Percentiles rank a stretch among this genome's conserved stretches.
Conservation (phyloP, 2,113 vertebrate genomes). For the Falco punctatus region DNA sequence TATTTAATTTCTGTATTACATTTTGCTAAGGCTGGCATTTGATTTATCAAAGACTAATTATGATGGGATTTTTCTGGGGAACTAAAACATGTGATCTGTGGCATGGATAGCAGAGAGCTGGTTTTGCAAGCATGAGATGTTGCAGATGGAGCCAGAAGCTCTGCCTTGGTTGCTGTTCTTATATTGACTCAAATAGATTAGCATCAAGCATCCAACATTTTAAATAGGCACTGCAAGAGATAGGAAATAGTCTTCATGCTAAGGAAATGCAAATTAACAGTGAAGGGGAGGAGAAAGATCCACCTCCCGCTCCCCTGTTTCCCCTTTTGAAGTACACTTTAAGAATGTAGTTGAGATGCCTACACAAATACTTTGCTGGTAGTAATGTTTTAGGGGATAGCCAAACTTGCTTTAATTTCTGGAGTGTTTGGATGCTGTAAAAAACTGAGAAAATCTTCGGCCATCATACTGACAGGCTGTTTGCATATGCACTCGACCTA, state of each 20-base stretch:
- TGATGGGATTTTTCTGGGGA: not conserved
- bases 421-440: not conserved
- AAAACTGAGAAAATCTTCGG: not conserved
- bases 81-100: not conserved
- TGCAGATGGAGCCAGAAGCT: not conserved
- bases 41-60: slow-evolving; percentile 23
- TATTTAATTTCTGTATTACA: not conserved
- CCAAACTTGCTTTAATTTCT: not conserved
- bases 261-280: not conserved
- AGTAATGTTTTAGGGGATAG: not conserved
- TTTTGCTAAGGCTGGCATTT: not conserved
- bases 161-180: not conserved
- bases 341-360: not conserved
- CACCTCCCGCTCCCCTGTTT: accelerated
- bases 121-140: not conserved
- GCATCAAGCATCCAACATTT: not conserved
- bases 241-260: not conserved
- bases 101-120: not conserved
- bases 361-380: not conserved
- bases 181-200: not conserved
- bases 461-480: not conserved
- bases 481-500: not conserved
- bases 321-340: not conserved
- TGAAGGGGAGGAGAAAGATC: not conserved
- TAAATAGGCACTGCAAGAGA: not conserved